These are phyloP conservation scores for Zaprionus vittiger DNA, from an alignment of 1,140 invertebrate genomes.

Conservation along the genomic window DNA sequence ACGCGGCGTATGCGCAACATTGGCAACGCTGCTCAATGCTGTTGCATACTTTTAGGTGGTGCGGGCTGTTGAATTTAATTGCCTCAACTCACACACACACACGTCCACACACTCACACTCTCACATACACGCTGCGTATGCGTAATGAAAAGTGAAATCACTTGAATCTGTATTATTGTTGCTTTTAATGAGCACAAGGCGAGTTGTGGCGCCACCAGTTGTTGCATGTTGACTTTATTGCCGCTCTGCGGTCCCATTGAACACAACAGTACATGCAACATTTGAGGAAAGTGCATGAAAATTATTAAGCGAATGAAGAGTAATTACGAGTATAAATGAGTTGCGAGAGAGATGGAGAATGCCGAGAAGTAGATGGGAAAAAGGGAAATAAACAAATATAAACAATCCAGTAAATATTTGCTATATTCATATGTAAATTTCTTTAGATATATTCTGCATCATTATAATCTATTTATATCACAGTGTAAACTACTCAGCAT, in stretches of 20 bases:
- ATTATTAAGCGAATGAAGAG: not conserved
- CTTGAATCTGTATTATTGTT: slow-evolving; percentile 12
- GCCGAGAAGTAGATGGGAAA: not conserved
- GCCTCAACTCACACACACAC: not conserved
- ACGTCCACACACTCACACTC: not conserved
- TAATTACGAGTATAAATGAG: slow-evolving; percentile 3
- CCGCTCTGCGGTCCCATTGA: not conserved
- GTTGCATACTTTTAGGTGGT: slow-evolving; percentile 24
- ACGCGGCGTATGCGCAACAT: slow-evolving; percentile 39
- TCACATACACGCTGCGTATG: slow-evolving; percentile 17
- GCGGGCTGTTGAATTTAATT: slow-evolving; percentile 48
- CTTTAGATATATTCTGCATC: no score
- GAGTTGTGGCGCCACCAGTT: not conserved
- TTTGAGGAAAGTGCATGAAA: slow-evolving; percentile 3
- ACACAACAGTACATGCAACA: not conserved
- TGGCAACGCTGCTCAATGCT: not conserved
- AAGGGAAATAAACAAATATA: no score
- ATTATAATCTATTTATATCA: no score
- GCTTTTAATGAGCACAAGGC: slow-evolving; percentile 13
- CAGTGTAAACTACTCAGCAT: no score
- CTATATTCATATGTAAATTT: no score
- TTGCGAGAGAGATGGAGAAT: not conserved
- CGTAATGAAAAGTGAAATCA: slow-evolving; percentile 42
- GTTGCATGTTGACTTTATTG: not conserved
- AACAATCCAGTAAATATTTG: no score